Evolutionary conservation across 2,797 vertebrate species (phyloP), one percentile per base, ranked within the genome.

Genomic region (Alosa sapidissima): DNA sequence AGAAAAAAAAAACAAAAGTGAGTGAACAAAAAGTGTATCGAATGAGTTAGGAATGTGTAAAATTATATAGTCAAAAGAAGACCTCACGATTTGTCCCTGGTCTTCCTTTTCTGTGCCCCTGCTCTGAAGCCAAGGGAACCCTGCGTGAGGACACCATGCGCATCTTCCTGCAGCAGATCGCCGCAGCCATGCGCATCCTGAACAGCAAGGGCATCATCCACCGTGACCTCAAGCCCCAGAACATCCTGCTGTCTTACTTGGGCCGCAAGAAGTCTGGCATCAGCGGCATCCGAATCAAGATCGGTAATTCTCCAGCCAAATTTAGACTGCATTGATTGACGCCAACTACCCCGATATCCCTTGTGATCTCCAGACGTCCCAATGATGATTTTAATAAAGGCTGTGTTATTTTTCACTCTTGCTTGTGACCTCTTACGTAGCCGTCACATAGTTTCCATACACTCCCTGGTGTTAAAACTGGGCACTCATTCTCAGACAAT

Each of bases 191-290:
- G 98, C 93, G 96, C 5, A 94, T 97, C 87, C 96, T 99, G 82
- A 96, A 98, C 92, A 97, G 96, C 91, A 99, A 99, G 91, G 98
- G 98, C 81, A 96, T 99, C 91, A 99, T 99, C 91, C 98, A 99
- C 88, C 94, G 98, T 7, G 98, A 99, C 87, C 96, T 99, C 24
- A 99, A 99, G 83, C 98, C 98, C 0, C 98, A 99, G 93, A 99
- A 99, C 92, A 99, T 99, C 85, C 94, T 99, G 82, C 88, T 99
- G 87, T 97, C 97, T 0, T 98, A 99, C 0, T 90, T 91, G 45
- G 97, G 92, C 60, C 97, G 97, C 83, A 96, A 96, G 88, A 98
- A 96, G 89, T 94, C 97, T 4, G 95, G 93, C 49, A 91, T 98
- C 94, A 97, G 95, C 9, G 96, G 96, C 90, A 98, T 99, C 75